Evolutionary conservation across 2,113 vertebrate species (phyloP), one percentile per base, ranked within the genome.

Genomic region (Anser brachyrhynchus): DNA sequence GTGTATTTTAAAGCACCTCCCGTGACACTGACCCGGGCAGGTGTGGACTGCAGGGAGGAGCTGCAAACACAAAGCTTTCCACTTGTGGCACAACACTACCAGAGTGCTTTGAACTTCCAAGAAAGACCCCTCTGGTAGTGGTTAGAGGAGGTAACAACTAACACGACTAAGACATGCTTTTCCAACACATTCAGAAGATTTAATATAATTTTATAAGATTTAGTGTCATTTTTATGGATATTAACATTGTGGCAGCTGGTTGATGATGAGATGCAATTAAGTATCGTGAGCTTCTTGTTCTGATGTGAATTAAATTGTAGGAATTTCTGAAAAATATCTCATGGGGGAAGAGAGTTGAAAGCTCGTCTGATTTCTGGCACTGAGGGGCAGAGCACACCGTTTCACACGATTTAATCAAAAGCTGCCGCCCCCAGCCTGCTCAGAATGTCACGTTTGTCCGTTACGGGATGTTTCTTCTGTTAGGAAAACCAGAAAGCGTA

Each of bases 401-500:
- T 59, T 17, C 21, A 35, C n/a, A 2, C 11, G 33, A 57, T 1
- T 4, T n/a, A 41, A 61, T 52, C 25, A 28, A 25, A 20, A 31
- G 5, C 37, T 33, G 39, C 39, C 6, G 26, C 11, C 20, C 10
- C 31, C 29, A 4, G 26, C 5, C 9, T 7, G 72, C 2, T 41
- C 19, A 6, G 62, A 44, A 11, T 0, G 15, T 25, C 46, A 35
- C 8, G 1, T 37, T 52, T 10, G 2, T 13, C 49, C 51, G 3
- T 9, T 4, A 5, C 41, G 12, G 4, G 4, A 1, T 3, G 20
- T 3, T 31, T 15, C 37, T 37, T 25, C 58, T 6, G 9, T 8
- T 21, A 14, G 29, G 35, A 11, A 20, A 44, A 8, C 11, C 3
- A 31, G 10, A 15, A 51, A 26, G 46, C 0, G 6, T 26, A 23